Base-by-base conservation (phyloP, 2,888 invertebrate genomes). In the Flexamia atlantica region DNA sequence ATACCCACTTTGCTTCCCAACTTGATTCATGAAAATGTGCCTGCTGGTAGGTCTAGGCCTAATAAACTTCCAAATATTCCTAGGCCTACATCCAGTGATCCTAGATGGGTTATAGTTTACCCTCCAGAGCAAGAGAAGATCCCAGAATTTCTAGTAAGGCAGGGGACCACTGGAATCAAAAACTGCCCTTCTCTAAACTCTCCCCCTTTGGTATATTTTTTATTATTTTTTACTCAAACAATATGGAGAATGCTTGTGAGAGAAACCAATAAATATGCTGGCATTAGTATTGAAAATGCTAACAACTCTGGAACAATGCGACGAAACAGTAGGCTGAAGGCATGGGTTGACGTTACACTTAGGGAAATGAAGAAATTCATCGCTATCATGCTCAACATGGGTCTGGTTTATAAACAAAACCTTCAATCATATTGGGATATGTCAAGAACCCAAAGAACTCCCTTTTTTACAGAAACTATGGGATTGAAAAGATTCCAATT, bases 201-300 rank as follows among this genome's bases (percentile, higher is more conserved):
- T 23, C 50, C 36, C 20, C 83, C 83, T n/a, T 28, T 72, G 7
- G 32, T 25, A 36, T 83, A 83, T 50, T 80, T 83, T 68, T 50
- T 10, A 17, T 14, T 68, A 79, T 80, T n/a, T n/a, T 83, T 80
- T 80, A 64, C 80, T 4, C 53, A 83, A 53, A 57, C 83, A n/a
- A 74, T 83, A 10, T 83, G 83, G 74, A 53, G 40, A 25, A 30
- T 80, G 42, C n/a, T 83, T 25, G 68, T 50, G 25, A 46, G 53
- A 23, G 79, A 79, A 60, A 83, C 83, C 17, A 79, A 76, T 79
- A 25, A 30, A 64, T 83, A 76, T 79, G 64, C 79, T 5, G 20
- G 20, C 25, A 76, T 40, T 20, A 40, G 9, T 25, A 20, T 79
- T 60, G 12, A 42, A 17, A 46, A 32, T 28, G 60, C 28, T 12